phyloP scores from a whole-genome alignment of 2,113 vertebrate genomes.

The Symphodus melops region DNA sequence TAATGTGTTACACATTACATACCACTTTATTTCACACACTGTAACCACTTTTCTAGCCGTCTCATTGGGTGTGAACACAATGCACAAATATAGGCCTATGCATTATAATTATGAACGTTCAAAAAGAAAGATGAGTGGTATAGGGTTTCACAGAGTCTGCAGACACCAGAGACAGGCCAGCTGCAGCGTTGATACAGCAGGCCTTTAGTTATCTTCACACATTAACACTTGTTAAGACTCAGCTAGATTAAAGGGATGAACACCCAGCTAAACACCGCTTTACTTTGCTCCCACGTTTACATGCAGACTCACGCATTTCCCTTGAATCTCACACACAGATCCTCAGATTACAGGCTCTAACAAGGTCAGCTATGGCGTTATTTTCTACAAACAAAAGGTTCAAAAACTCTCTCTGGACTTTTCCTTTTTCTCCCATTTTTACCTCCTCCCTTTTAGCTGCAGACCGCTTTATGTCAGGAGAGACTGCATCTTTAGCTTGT shows the following conservation, averaged over 20 bases:
- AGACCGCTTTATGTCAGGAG: constrained; percentile 42
- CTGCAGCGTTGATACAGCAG: constrained; percentile 45
- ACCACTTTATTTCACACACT: neutral
- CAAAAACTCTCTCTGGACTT: constrained; percentile 12
- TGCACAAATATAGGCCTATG: neutral
- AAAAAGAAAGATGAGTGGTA: constrained; percentile 12
- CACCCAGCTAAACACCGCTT: constrained; percentile 56
- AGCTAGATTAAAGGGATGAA: constrained; percentile 67
- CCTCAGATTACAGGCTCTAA: constrained; percentile 39
- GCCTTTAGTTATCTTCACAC: constrained; percentile 60
- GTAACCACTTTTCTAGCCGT: neutral
- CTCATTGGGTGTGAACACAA: neutral
- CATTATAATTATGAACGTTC: constrained; percentile 16
- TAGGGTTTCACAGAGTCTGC: constrained; percentile 37
- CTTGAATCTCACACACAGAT: constrained; percentile 14
- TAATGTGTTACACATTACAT: neutral
- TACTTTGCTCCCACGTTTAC: constrained; percentile 39
- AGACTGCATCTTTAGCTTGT: constrained; percentile 64
- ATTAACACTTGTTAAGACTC: constrained; percentile 66
- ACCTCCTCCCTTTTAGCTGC: constrained; percentile 32
- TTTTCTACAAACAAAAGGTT: constrained; percentile 3
- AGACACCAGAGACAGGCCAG: constrained; percentile 14
- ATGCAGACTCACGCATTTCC: constrained; percentile 40
- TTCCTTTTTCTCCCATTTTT: constrained; percentile 25
- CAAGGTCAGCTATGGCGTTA: constrained; percentile 5